phyloP scores from a whole-genome alignment of 92 coral and sea anemone genomes.

The Epizoanthus ramosus region DNA sequence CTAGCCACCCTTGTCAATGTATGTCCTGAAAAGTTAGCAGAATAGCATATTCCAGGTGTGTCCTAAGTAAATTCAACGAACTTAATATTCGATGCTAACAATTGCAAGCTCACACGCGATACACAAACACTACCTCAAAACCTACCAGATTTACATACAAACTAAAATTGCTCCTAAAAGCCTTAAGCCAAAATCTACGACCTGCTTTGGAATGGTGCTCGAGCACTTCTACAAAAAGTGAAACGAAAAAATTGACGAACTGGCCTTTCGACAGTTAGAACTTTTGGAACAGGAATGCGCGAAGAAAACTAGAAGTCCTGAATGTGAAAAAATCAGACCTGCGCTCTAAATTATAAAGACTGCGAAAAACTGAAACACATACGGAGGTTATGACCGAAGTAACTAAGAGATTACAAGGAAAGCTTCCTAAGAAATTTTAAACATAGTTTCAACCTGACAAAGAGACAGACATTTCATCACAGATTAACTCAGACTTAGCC shows the following conservation, averaged over 20 bases:
- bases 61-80: too few relatives aligned
- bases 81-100: too few relatives aligned
- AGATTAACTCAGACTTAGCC: neutral
- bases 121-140: constrained; percentile 11
- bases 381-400: neutral
- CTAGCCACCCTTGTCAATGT: too few relatives aligned
- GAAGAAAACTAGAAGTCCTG: neutral
- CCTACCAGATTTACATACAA: neutral
- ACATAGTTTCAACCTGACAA: neutral
- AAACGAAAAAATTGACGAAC: neutral
- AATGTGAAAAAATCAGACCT: neutral
- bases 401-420: neutral
- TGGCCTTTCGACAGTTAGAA: constrained; percentile 1
- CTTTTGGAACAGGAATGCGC: constrained; percentile 8
- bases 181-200: constrained; percentile 8
- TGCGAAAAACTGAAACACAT: neutral
- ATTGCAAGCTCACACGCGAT: neutral
- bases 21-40: too few relatives aligned
- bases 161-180: too few relatives aligned
- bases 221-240: neutral
- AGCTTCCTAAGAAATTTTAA: neutral
- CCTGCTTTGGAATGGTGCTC: neutral
- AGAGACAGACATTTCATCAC: neutral
- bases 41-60: too few relatives aligned
- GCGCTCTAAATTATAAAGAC: neutral